Conservation (phyloP, 2,797 vertebrate genomes). For the Alosa sapidissima region DNA sequence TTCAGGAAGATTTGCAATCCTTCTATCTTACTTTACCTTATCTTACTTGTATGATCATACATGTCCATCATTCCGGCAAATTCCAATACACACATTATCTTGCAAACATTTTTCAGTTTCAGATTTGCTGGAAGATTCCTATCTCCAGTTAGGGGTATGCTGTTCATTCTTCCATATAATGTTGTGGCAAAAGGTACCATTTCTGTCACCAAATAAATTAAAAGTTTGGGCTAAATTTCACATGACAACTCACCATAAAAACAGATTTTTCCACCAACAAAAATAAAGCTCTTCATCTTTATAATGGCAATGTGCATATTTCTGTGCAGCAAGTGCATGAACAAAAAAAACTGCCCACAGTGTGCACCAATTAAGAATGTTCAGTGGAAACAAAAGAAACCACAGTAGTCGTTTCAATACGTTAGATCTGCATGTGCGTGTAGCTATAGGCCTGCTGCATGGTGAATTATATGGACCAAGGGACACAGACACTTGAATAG, state of each 20-base stretch:
- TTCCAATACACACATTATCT: not conserved
- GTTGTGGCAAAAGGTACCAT: not conserved
- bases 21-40: not conserved
- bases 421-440: not conserved
- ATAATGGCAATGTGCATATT: not conserved
- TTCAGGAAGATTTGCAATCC: not conserved
- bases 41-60: not conserved
- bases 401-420: not conserved
- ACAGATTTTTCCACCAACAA: not conserved
- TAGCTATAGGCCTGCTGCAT: not conserved
- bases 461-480: not conserved
- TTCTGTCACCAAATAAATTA: not conserved
- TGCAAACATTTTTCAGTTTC: not conserved
- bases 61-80: not conserved
- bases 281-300: not conserved
- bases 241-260: not conserved
- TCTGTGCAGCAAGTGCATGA: not conserved
- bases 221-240: not conserved
- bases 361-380: not conserved
- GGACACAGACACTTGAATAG: not conserved
- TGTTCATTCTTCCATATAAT: not conserved
- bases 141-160: not conserved
- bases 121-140: not conserved
- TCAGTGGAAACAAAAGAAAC: constrained; percentile 6
- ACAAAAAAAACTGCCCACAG: not conserved